Conservation (phyloP, 2,113 vertebrate genomes). For the Lasiurus borealis region DNA sequence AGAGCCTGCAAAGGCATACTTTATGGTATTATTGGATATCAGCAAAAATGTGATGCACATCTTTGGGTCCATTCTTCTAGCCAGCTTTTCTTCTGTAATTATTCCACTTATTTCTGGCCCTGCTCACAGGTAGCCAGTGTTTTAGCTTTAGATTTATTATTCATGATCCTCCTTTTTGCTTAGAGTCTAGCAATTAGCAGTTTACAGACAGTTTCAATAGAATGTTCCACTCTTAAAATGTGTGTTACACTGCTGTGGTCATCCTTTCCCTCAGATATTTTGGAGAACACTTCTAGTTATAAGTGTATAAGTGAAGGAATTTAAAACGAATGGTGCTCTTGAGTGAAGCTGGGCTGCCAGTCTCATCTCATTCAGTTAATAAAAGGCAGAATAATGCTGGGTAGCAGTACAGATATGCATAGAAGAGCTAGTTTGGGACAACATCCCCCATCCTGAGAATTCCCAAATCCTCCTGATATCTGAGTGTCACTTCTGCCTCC, state of each 20-base stretch:
- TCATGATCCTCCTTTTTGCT: background rate
- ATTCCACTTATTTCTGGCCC: background rate
- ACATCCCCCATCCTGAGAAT: background rate
- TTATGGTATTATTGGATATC: background rate
- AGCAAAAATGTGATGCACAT: background rate
- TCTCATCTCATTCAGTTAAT: background rate
- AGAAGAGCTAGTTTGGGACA: background rate
- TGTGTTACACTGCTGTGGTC: background rate
- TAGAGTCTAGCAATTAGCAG: background rate
- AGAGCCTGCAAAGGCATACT: background rate
- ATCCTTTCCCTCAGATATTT: background rate
- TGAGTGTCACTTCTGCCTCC: background rate
- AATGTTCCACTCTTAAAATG: background rate
- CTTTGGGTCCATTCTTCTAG: background rate
- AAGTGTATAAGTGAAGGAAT: background rate
- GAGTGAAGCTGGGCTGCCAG: background rate
- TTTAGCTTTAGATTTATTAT: background rate
- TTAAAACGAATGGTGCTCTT: slow-evolving; percentile 18
- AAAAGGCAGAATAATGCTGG: background rate
- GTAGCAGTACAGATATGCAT: background rate
- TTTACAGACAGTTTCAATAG: background rate
- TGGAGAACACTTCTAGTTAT: background rate
- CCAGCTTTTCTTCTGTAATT: background rate
- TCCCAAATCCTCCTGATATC: background rate
- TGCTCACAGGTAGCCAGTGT: background rate